Evolutionary conservation across 2,113 vertebrate genomes (phyloP), one percentile per base, ranked within the genome.

Genomic region (Dicrurus megarhynchus): DNA sequence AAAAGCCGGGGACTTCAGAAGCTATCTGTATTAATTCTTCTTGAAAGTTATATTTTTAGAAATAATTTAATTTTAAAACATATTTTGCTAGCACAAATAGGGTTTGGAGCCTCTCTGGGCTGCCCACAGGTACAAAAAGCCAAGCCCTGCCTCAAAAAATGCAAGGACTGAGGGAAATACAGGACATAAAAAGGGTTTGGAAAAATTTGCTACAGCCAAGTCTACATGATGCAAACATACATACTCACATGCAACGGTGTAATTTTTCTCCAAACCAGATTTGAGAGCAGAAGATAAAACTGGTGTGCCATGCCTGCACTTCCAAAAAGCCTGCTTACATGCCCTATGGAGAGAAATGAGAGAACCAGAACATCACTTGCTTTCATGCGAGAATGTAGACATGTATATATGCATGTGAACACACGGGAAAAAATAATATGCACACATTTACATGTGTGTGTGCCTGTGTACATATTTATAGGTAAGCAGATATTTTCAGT

Each of bases 51-150:
- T 56, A 67, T 56, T 67, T 95, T 79, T 76, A 73, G 60, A 61
- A 79, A 39, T 22, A 53, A 67, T 83, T 92, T 90, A 53, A 68
- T 92, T 91, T 91, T 21, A 91, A 91, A 93, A 67, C 5, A 11
- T 67, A 65, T 68, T 91, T 73, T 79, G 44, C 37, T 57, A 56
- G 70, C 42, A 57, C 28, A 32, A 37, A 28, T 33, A 64, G 63
- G 15, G 9, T 79, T 93, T 94, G 70, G 23, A 95, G 26, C n/a
- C n/a, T 90, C 42, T 37, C 26, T 69, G n/a, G 28, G 27, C 65
- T 93, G 53, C 41, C 65, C 61, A 87, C 46, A 94, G 65, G 35
- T 82, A 85, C 44, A 53, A 89, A 94, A 87, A 93, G 21, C 22
- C 64, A 91, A 95, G 37, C 5, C 24, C 11, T 82, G 23, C 18